Evolutionary conservation across 1,140 invertebrate genomes (phyloP), one percentile per base, ranked within the genome.

Genomic region (Phocides pigmalion): DNA sequence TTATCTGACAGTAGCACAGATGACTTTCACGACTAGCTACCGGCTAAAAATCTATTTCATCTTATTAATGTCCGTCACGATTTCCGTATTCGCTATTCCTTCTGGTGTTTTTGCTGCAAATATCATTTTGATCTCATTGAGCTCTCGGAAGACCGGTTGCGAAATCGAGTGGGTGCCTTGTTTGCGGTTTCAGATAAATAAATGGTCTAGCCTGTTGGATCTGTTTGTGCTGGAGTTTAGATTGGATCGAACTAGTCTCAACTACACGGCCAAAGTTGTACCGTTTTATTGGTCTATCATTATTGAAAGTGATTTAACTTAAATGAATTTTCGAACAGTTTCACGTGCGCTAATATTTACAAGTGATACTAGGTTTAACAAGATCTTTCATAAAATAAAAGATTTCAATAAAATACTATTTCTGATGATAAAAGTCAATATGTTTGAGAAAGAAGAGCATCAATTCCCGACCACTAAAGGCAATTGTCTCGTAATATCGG

Each of bases 401-500:
- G n/a, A n/a, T n/a, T n/a, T n/a, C n/a, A n/a, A n/a, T n/a, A n/a
- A n/a, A n/a, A 28, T 11, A 35, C 1, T n/a, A 35, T 35, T 35
- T 35, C 32, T n/a, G 9, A 8, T 22, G 25, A 49, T n/a, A 49
- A 65, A 47, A 72, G 61, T 67, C 56, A 68, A 61, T 53, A 42
- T 47, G 50, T 53, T 58, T 41, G 61, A 64, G 64, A 66, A 72
- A 73, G 72, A 73, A 78, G 79, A 83, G 79, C 81, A 81, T 84
- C 81, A 82, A 81, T 82, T 86, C 70, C 68, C 76, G 53, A 70
- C 79, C 78, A 86, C 83, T 85, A 81, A 81, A 84, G 82, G 74
- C 87, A 87, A 87, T 89, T 87, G 84, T 89, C 81, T 87, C 84
- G 79, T 82, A 79, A 85, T 85, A 87, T 81, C 82, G 77, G 70